Evolutionary conservation across 2,888 invertebrate genomes (phyloP).

Genomic region (Calameuta filiformis): DNA sequence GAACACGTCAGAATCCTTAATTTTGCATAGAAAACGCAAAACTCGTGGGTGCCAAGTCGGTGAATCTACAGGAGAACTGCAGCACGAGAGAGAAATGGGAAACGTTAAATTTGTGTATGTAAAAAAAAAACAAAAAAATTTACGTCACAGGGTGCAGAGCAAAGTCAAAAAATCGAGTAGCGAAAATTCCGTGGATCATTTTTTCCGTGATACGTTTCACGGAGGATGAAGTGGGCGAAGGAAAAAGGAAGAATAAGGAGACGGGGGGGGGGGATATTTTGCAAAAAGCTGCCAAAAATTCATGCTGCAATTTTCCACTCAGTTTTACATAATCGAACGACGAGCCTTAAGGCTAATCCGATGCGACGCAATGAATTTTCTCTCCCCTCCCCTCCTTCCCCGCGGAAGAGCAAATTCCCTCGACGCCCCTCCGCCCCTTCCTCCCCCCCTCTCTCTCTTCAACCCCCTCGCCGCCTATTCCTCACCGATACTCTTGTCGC

Average conservation of each 20-base stretch:
- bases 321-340: slow-evolving; percentile 31
- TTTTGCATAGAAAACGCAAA: background rate
- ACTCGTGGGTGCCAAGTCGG: too few species aligned
- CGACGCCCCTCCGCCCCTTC: slow-evolving; percentile 7
- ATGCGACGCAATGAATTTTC: background rate
- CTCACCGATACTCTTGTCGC: background rate
- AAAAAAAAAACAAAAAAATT: too few species aligned
- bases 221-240: background rate
- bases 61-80: too few species aligned
- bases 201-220: too few species aligned
- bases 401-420: background rate
- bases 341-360: background rate
- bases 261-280: background rate
- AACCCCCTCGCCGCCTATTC: background rate
- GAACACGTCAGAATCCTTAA: background rate
- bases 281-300: slow-evolving; percentile 37
- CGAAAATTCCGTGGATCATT: too few species aligned
- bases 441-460: background rate
- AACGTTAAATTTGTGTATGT: too few species aligned
- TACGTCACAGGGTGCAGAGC: too few species aligned
- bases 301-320: slow-evolving; percentile 25
- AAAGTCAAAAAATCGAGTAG: too few species aligned
- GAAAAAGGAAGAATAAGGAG: background rate
- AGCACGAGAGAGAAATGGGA: too few species aligned
- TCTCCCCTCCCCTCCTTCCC: background rate